Percentiles rank a stretch among this genome's conserved stretches.
Conservation (phyloP, 1,140 invertebrate genomes). For the Macrosteles quadrilineatus region DNA sequence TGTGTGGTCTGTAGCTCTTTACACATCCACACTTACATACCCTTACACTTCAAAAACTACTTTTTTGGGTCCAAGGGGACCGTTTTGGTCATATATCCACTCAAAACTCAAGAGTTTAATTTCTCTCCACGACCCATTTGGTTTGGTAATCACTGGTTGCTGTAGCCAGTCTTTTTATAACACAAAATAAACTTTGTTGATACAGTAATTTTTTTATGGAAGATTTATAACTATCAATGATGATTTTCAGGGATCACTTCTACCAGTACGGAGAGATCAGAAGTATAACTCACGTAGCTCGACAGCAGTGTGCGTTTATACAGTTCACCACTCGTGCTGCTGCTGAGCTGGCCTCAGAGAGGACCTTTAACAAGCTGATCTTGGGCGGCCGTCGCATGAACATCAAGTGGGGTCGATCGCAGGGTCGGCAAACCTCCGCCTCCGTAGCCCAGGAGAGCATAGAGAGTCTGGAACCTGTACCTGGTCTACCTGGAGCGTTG, state of each 20-base stretch:
- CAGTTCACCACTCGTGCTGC: conserved; percentile 89
- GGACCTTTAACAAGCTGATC: conserved; percentile 95
- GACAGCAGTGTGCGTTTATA: conserved; percentile 97
- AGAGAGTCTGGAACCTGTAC: conserved; percentile 76
- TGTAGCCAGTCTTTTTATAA: too few relatives aligned
- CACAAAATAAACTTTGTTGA: too few relatives aligned
- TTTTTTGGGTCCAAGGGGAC: too few relatives aligned
- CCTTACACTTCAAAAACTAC: too few relatives aligned
- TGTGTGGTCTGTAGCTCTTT: too few relatives aligned
- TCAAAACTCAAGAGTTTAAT: too few relatives aligned
- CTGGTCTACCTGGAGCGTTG: conserved; percentile 78
- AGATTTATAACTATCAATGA: too few relatives aligned
- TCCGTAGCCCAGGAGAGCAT: conserved; percentile 49
- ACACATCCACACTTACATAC: too few relatives aligned
- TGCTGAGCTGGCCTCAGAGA: conserved; percentile 93
- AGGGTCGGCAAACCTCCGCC: conserved; percentile 58
- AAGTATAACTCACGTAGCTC: conserved; percentile 84
- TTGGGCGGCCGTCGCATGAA: conserved; percentile 83
- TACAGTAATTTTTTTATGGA: too few relatives aligned
- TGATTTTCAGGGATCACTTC: conserved; percentile 81
- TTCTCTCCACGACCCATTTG: too few relatives aligned
- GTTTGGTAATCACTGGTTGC: too few relatives aligned
- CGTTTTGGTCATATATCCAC: too few relatives aligned
- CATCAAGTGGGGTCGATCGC: conserved; percentile 96
- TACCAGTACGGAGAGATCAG: conserved; percentile 99